These are phyloP conservation scores for Tinea trinotella DNA, from an alignment of 2,888 invertebrate species.

Conservation along the genomic window DNA sequence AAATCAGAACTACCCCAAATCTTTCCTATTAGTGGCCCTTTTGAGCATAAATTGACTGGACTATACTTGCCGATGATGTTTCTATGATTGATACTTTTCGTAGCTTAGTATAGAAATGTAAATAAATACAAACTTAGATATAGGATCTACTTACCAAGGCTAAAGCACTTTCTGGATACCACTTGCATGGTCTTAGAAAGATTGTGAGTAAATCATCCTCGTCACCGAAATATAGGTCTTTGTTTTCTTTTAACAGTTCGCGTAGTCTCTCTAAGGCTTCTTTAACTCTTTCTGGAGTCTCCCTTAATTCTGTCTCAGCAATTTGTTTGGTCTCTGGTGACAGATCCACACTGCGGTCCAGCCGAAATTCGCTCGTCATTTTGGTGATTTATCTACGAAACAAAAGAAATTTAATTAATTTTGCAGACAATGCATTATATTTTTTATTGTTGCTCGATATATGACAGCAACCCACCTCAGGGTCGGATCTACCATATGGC, in stretches of 20 bases:
- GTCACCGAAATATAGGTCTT: constrained; percentile 77
- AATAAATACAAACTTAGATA: too few species aligned
- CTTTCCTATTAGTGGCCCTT: too few species aligned
- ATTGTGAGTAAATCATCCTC: constrained; percentile 85
- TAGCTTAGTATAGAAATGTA: too few species aligned
- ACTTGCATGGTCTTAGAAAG: constrained; percentile 86
- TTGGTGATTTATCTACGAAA: constrained; percentile 19
- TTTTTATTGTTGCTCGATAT: too few species aligned
- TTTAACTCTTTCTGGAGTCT: constrained; percentile 78
- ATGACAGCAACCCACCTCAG: too few species aligned
- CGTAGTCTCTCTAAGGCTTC: constrained; percentile 74
- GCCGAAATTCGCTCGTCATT: constrained; percentile 63
- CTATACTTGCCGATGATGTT: too few species aligned
- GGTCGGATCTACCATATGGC: too few species aligned
- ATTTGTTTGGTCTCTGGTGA: constrained; percentile 70
- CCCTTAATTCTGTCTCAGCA: constrained; percentile 77
- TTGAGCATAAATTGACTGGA: too few species aligned
- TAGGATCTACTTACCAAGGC: constrained; percentile 83
- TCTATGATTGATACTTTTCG: too few species aligned
- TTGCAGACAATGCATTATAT: too few species aligned
- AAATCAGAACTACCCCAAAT: too few species aligned
- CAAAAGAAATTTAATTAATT: background rate
- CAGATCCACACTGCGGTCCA: constrained; percentile 74
- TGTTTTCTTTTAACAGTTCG: constrained; percentile 77
- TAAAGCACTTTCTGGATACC: constrained; percentile 85